These are phyloP conservation scores for Drosophila takahashii DNA, from an alignment of 1,140 invertebrate genomes.

Conservation along the genomic window DNA sequence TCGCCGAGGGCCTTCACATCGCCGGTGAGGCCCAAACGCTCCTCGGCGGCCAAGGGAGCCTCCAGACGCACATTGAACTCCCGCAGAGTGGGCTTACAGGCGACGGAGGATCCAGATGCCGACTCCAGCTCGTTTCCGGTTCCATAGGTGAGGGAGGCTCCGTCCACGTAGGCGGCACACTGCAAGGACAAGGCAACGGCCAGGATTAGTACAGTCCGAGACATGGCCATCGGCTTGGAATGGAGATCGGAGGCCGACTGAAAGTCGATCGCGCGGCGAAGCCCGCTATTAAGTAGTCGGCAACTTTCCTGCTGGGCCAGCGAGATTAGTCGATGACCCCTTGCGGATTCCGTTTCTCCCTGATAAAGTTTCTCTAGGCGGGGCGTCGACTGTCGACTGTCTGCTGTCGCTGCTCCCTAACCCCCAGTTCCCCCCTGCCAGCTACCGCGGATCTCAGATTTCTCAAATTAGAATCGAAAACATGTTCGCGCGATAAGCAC, in stretches of 20 bases:
- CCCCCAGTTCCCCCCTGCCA: neutral
- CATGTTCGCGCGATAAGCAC: slow-evolving; percentile 60
- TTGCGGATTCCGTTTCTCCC: slow-evolving; percentile 52
- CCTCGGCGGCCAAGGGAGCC: slow-evolving; percentile 66
- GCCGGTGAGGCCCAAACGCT: slow-evolving; percentile 85
- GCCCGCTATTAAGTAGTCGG: slow-evolving; percentile 32
- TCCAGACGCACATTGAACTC: slow-evolving; percentile 67
- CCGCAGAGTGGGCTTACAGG: slow-evolving; percentile 59
- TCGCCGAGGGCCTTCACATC: slow-evolving; percentile 84
- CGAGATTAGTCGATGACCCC: slow-evolving; percentile 50
- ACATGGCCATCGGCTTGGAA: slow-evolving; percentile 36
- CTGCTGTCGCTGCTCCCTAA: neutral
- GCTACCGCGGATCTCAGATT: slow-evolving; percentile 3
- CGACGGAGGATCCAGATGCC: slow-evolving; percentile 7
- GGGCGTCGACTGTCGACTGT: slow-evolving; percentile 12
- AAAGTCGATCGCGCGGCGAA: slow-evolving; percentile 9
- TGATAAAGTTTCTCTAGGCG: slow-evolving; percentile 54
- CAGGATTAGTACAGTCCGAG: slow-evolving; percentile 57
- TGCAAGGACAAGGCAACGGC: slow-evolving; percentile 61
- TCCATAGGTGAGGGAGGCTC: slow-evolving; percentile 45
- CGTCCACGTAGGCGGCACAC: slow-evolving; percentile 70
- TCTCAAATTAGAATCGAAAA: slow-evolving; percentile 50
- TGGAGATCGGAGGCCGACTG: slow-evolving; percentile 46
- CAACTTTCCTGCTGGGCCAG: slow-evolving; percentile 18
- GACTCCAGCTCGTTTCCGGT: slow-evolving; percentile 60